phyloP scores from a whole-genome alignment of 2,797 vertebrate species.

The Monodelphis domestica region DNA sequence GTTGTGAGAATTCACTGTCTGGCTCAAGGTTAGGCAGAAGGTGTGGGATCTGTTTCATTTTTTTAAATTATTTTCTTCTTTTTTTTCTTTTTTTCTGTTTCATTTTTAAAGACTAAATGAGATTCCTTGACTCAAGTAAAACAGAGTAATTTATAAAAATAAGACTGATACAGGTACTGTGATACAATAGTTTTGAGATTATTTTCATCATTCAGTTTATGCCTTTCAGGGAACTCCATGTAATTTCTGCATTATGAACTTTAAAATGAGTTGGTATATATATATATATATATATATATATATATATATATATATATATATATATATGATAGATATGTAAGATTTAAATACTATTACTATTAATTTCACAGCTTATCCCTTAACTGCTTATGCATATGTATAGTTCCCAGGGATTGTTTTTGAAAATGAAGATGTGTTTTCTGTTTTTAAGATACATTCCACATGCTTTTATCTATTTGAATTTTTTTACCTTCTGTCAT shows the following conservation, averaged over 20 bases:
- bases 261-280: too few species aligned
- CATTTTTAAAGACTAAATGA: neutral
- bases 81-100: too few species aligned
- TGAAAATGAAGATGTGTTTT: neutral
- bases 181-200: neutral
- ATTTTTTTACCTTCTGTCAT: neutral
- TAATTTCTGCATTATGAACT: neutral
- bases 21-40: neutral
- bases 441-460: neutral
- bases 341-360: conserved; percentile 1
- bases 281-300: too few species aligned
- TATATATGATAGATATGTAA: neutral
- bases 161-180: neutral
- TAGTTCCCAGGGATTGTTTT: neutral
- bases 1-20: neutral
- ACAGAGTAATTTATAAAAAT: neutral
- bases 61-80: too few species aligned
- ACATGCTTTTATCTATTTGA: conserved; percentile 10
- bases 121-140: neutral
- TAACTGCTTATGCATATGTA: neutral
- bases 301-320: too few species aligned
- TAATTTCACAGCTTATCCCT: neutral
- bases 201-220: neutral
- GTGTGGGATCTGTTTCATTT: neutral
- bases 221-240: neutral